Percentiles rank a stretch among this genome's conserved stretches.
phyloP scores from a whole-genome alignment of 2,797 vertebrate species.

The Clarias laeviceps region DNA sequence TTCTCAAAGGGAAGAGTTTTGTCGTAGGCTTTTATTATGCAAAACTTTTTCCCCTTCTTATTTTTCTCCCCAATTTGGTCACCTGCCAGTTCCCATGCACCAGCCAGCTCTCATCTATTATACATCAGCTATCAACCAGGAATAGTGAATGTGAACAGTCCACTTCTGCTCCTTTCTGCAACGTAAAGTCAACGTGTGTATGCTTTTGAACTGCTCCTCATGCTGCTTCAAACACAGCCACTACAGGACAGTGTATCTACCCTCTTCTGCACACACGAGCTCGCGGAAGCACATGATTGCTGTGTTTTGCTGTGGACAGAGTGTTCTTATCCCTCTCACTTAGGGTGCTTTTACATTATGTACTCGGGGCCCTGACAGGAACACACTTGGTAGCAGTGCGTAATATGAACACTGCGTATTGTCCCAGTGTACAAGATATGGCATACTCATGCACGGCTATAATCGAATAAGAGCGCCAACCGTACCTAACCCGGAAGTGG shows the following conservation, averaged over 20 bases:
- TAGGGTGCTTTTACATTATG: too few species aligned
- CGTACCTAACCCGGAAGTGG: too few species aligned
- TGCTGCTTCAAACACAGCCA: not conserved
- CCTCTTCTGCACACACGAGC: not conserved
- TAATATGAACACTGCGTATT: too few species aligned
- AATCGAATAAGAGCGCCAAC: too few species aligned
- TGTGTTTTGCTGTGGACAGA: not conserved
- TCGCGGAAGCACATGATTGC: not conserved
- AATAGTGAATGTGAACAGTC: not conserved
- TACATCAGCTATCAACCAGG: not conserved
- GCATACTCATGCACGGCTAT: too few species aligned
- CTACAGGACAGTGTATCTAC: not conserved
- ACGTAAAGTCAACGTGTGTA: not conserved
- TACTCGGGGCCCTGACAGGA: too few species aligned
- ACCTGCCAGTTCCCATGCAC: not conserved
- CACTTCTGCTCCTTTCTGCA: not conserved
- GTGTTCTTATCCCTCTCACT: not conserved
- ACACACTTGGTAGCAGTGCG: too few species aligned
- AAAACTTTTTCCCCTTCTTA: not conserved
- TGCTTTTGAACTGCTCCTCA: not conserved
- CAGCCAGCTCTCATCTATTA: not conserved
- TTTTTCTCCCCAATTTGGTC: not conserved
- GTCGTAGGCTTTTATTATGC: not conserved
- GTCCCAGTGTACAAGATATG: too few species aligned
- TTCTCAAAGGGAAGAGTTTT: not conserved